Percentiles rank a stretch among this genome's conserved stretches.
Evolutionary conservation across 1,140 invertebrate genomes (phyloP).

Genomic region (Carposina sasakii): DNA sequence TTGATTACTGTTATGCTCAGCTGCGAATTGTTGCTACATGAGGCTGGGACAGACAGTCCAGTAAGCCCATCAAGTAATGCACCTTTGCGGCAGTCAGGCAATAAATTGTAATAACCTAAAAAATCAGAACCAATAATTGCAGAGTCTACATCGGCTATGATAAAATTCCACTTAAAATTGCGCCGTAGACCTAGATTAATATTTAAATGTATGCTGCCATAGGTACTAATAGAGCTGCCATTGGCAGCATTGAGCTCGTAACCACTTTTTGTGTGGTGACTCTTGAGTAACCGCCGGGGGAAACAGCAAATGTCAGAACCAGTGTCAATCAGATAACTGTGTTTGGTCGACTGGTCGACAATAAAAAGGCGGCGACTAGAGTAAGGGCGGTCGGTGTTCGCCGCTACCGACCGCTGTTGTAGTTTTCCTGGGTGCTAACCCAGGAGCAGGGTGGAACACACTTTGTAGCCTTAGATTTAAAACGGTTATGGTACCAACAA

Average conservation of each 20-base stretch:
- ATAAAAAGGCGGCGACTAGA: neutral
- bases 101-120: neutral
- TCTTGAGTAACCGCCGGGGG: neutral
- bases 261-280: no score
- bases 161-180: neutral
- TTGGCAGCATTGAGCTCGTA: neutral
- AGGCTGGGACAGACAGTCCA: neutral
- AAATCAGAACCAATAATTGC: neutral
- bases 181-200: neutral
- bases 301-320: neutral
- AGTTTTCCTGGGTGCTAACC: neutral
- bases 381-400: neutral
- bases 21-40: conserved; percentile 52
- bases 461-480: neutral
- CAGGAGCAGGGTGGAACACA: neutral
- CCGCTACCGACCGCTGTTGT: neutral
- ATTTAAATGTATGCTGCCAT: neutral
- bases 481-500: neutral
- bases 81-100: neutral
- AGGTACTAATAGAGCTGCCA: neutral
- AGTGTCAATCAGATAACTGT: neutral
- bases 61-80: neutral
- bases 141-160: neutral
- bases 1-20: no score
- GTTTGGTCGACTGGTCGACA: neutral